phyloP scores from a whole-genome alignment of 1,140 invertebrate genomes.

The Ctenoplectra terminalis region DNA sequence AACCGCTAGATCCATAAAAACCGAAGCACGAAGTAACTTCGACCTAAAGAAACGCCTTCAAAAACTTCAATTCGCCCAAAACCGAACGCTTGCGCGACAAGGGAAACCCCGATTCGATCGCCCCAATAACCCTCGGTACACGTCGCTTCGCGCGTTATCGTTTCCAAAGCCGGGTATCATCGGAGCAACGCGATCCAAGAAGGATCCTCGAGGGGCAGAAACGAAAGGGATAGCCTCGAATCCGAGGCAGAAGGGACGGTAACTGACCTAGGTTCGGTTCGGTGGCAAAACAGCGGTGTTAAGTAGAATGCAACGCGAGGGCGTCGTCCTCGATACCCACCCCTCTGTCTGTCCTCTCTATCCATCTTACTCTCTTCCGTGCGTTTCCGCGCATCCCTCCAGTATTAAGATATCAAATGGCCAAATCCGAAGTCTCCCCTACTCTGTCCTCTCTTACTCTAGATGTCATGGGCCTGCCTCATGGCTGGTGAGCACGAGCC shows the following conservation, averaged over 20 bases:
- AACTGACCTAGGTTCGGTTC: conserved; percentile 61
- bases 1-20: too few relatives aligned
- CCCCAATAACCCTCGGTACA: not conserved
- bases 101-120: not conserved
- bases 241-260: conserved; percentile 51
- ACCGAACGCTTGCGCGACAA: too few relatives aligned
- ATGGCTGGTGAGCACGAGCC: conserved; percentile 55
- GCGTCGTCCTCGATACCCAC: conserved; percentile 59
- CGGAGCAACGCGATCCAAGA: conserved; percentile 4
- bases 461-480: conserved; percentile 70
- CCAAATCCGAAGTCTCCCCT: conserved; percentile 75
- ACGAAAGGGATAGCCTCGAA: conserved; percentile 47
- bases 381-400: conserved; percentile 48
- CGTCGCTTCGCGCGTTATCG: not conserved
- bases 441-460: conserved; percentile 13
- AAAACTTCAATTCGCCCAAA: too few relatives aligned
- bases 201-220: not conserved
- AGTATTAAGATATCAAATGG: conserved; percentile 82
- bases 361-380: not conserved
- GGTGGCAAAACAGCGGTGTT: conserved; percentile 40
- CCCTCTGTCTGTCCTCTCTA: not conserved
- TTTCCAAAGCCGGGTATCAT: conserved; percentile 1
- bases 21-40: too few relatives aligned
- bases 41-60: too few relatives aligned
- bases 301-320: conserved; percentile 66